Conservation (phyloP, 2,797 vertebrate species). For the Tamandua tetradactyla region DNA sequence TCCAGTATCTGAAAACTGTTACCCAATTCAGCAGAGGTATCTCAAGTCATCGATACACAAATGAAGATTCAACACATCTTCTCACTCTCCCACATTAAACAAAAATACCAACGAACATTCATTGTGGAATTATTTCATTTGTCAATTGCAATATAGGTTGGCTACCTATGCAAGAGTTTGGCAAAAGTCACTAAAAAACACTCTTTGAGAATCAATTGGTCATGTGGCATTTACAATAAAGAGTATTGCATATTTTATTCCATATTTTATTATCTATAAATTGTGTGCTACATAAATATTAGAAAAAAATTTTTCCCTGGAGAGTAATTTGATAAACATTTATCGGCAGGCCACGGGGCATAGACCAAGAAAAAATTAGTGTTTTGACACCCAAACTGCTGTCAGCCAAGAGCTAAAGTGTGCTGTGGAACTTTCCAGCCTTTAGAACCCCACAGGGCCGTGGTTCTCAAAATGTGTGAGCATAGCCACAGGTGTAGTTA, state of each 20-base stretch:
- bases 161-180: neutral
- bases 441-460: neutral
- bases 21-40: neutral
- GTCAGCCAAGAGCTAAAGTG: neutral
- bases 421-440: neutral
- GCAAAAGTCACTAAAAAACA: neutral
- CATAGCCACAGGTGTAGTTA: neutral
- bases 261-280: neutral
- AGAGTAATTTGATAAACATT: neutral
- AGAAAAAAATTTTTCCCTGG: too few species aligned
- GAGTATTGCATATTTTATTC: too few species aligned
- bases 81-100: neutral
- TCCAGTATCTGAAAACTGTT: neutral
- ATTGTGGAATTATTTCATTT: neutral
- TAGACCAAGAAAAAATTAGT: neutral
- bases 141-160: neutral
- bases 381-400: neutral
- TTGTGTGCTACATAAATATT: neutral
- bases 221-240: too few species aligned
- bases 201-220: neutral
- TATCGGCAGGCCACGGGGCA: neutral
- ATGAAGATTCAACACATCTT: neutral
- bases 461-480: neutral
- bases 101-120: too few species aligned
- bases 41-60: neutral